Conservation (phyloP, 2,888 invertebrate genomes). For the Stenolophus ochropezus region DNA sequence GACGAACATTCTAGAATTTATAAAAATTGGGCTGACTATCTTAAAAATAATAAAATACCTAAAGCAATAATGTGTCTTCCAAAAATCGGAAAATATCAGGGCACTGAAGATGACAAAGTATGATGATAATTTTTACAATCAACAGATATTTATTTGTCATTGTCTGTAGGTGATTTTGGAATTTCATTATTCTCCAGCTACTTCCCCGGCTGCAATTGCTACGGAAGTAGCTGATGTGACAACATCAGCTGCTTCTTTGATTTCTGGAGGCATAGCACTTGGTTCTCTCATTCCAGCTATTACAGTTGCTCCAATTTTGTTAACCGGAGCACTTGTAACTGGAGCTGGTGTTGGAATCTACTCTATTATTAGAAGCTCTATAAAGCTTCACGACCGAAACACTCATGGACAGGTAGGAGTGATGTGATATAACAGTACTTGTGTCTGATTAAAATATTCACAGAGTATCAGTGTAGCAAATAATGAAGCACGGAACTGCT, state of each 20-base stretch:
- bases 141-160: background rate
- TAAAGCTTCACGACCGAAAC: conserved; percentile 74
- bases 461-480: conserved; percentile 74
- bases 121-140: conserved; percentile 27
- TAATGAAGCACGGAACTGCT: conserved; percentile 77
- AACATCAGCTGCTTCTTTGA: conserved; percentile 67
- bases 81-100: conserved; percentile 74
- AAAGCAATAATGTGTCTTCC: conserved; percentile 77
- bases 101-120: conserved; percentile 64
- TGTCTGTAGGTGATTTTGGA: conserved; percentile 66
- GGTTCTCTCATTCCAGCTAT: conserved; percentile 75
- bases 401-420: conserved; percentile 74
- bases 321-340: conserved; percentile 70
- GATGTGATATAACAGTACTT: background rate
- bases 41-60: conserved; percentile 74
- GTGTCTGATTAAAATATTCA: background rate
- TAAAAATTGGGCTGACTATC: conserved; percentile 75
- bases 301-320: conserved; percentile 73
- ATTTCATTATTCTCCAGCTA: conserved; percentile 68
- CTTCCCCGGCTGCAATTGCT: conserved; percentile 66
- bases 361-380: conserved; percentile 74
- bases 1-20: conserved; percentile 76
- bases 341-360: conserved; percentile 72
- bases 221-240: conserved; percentile 66
- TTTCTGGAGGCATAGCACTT: conserved; percentile 75